Evolutionary conservation across 2,888 invertebrate species (phyloP).

Genomic region (Thera britannica): DNA sequence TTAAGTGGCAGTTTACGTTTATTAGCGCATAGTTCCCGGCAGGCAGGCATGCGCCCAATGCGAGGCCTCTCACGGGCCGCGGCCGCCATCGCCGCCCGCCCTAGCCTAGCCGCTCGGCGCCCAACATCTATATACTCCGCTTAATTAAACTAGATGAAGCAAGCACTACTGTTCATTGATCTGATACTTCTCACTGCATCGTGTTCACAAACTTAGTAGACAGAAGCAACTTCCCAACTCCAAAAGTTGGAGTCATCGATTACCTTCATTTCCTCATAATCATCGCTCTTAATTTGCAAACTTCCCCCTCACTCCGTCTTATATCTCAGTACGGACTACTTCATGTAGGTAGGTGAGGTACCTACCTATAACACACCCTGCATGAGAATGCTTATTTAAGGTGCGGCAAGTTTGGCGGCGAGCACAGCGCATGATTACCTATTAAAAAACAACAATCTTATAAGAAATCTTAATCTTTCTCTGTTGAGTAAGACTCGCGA

Average conservation of each 20-base stretch:
- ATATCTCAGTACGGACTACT: slow-evolving; percentile 3
- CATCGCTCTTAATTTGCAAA: slow-evolving; percentile 30
- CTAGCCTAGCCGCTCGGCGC: not conserved
- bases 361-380: not conserved
- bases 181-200: too few species aligned
- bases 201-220: too few species aligned
- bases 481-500: too few species aligned
- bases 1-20: slow-evolving; percentile 41
- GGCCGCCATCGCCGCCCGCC: not conserved
- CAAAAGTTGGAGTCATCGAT: slow-evolving; percentile 4
- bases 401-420: not conserved
- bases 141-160: too few species aligned
- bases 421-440: not conserved
- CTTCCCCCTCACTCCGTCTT: slow-evolving; percentile 20
- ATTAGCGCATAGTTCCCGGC: slow-evolving; percentile 33
- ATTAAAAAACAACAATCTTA: too few species aligned
- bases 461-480: too few species aligned
- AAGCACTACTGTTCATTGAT: too few species aligned
- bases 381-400: slow-evolving; percentile 14
- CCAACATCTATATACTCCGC: not conserved
- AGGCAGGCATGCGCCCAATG: slow-evolving; percentile 18
- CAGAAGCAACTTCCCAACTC: not conserved
- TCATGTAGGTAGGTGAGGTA: not conserved
- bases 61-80: slow-evolving; percentile 1
- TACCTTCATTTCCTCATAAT: slow-evolving; percentile 24